Evolutionary conservation across 1,140 invertebrate species (phyloP), one percentile per base, ranked within the genome.

Genomic region (Drosophila miranda): DNA sequence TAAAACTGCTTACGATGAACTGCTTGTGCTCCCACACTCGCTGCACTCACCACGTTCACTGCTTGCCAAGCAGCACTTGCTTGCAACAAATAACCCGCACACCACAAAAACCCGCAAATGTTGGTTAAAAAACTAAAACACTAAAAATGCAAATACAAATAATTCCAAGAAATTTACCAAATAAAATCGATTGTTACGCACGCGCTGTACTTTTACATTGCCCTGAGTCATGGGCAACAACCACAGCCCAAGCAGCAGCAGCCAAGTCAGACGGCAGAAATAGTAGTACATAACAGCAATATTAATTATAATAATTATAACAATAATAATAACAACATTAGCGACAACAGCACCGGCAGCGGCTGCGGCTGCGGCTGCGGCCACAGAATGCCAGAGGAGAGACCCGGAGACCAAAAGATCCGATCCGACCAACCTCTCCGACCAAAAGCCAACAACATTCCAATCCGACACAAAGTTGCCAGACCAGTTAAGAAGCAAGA

Each of bases 361-460:
- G 5, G 4, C 23, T 6, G 5, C 0, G 2, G 19, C 19, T 2
- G 19, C 19, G 19, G 19, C 19, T 2, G 57, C 73, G 54, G 55
- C 41, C 64, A 56, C 50, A 34, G 48, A 48, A 49, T 44, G 53
- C 30, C 50, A 30, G 30, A 7, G 28, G 28, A 26, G 23, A 26
- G 57, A 28, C 23, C 23, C 23, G 23, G 45, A 13, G 60, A 14
- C 45, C 45, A 16, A 62, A 54, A 38, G 50, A 51, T 23, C 41
- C 34, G 34, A 38, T 38, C 34, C 30, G 30, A 34, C 30, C 30
- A 34, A 34, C 8, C 30, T 9, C 30, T 9, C 34, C 34, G 11
- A 38, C 78, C 71, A 79, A 82, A 82, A 77, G 68, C 73, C 68
- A 86, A 69, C 82, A 81, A 81, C 82, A 87, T 87, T 86, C 82